These are phyloP conservation scores for Aricia artaxerxes DNA, from an alignment of 2,888 invertebrate species.

Conservation along the genomic window DNA sequence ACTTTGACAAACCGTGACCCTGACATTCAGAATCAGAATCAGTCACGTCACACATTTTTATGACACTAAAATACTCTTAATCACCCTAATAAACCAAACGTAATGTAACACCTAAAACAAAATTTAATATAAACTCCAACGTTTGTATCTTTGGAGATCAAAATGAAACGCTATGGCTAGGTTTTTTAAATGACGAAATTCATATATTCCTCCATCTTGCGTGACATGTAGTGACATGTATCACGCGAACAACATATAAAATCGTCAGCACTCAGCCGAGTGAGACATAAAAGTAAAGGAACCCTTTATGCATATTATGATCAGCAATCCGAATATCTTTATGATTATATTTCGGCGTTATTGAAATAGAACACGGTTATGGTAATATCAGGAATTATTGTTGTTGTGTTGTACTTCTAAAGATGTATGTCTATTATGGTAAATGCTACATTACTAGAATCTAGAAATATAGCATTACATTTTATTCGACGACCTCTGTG, in stretches of 20 bases:
- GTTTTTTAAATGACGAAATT: conserved; percentile 7
- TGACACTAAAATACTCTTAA: no score
- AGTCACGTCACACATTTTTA: no score
- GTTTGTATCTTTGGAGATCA: not conserved
- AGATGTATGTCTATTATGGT: not conserved
- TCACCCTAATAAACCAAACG: no score
- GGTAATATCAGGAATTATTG: conserved; percentile 15
- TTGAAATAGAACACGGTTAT: conserved; percentile 18
- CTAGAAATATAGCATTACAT: not conserved
- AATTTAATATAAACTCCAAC: not conserved
- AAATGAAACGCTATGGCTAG: not conserved
- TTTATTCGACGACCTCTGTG: no score
- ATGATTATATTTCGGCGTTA: conserved; percentile 26
- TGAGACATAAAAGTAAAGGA: conserved; percentile 27
- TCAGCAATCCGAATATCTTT: conserved; percentile 23
- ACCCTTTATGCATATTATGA: conserved; percentile 26
- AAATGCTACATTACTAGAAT: not conserved
- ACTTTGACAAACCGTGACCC: no score
- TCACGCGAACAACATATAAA: conserved; percentile 29
- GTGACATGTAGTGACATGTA: conserved; percentile 16
- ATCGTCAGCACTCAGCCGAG: conserved; percentile 26
- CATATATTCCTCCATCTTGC: not conserved
- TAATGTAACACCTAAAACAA: no score
- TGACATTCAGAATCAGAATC: no score
- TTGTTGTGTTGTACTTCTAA: not conserved